phyloP scores from a whole-genome alignment of 2,797 vertebrate species.

The Sebastes trivittatus region DNA sequence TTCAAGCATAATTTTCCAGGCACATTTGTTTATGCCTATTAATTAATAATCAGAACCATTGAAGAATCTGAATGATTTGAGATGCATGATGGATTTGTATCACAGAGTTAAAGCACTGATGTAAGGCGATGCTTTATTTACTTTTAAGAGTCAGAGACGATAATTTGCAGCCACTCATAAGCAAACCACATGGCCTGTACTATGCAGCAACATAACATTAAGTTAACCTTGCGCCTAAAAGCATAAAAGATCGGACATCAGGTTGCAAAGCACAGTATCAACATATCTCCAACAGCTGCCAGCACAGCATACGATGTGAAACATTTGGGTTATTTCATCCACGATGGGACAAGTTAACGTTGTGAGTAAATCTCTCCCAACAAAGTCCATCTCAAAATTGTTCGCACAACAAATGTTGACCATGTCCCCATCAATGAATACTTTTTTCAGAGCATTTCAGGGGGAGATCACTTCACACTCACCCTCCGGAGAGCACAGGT shows the following conservation, averaged over 20 bases:
- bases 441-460: background rate
- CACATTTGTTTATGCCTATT: background rate
- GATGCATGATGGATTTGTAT: background rate
- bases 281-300: background rate
- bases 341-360: background rate
- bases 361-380: background rate
- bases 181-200: background rate
- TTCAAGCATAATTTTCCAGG: background rate
- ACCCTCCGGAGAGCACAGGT: constrained; percentile 98
- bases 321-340: background rate
- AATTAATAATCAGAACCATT: background rate
- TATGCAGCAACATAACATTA: background rate
- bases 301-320: background rate
- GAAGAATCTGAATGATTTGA: background rate
- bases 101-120: background rate
- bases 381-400: background rate
- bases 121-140: background rate
- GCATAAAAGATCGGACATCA: background rate
- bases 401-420: background rate
- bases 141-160: background rate
- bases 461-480: constrained; percentile 61
- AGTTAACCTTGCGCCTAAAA: background rate
- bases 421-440: background rate
- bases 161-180: constrained; percentile 1
- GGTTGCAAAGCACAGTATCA: background rate